These are phyloP conservation scores for Paragorgia papillata DNA, from an alignment of 92 coral and sea anemone genomes.

Conservation along the genomic window DNA sequence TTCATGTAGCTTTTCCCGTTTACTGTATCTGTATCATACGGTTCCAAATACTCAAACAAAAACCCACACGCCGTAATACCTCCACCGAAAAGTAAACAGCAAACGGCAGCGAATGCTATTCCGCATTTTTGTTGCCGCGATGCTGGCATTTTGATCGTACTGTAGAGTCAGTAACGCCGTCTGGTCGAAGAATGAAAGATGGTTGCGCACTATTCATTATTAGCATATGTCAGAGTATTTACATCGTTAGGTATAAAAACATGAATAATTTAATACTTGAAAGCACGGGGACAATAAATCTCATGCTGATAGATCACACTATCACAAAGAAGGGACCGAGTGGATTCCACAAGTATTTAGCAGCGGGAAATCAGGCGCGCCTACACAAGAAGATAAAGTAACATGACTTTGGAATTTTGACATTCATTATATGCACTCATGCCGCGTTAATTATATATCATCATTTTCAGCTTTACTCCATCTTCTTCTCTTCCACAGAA, in stretches of 20 bases:
- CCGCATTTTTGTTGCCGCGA: slow-evolving; percentile 22
- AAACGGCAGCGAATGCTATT: slow-evolving; percentile 20
- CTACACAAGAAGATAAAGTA: no score
- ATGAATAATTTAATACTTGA: slow-evolving; percentile 5
- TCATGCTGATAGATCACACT: no score
- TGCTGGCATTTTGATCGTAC: slow-evolving; percentile 10
- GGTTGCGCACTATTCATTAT: background rate
- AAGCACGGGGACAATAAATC: background rate
- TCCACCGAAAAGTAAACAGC: slow-evolving; percentile 28
- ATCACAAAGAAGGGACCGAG: no score
- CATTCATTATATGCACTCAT: no score
- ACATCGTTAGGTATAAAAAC: background rate
- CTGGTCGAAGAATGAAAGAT: background rate
- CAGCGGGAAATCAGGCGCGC: no score
- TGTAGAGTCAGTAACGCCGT: no score
- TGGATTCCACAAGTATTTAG: no score
- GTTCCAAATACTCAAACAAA: slow-evolving; percentile 13
- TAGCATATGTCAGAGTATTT: background rate
- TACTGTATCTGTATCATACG: slow-evolving; percentile 4
- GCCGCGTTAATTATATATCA: no score
- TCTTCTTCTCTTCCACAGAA: no score
- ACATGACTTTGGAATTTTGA: no score
- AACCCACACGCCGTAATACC: slow-evolving; percentile 21
- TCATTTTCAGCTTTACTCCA: no score
- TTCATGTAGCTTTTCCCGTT: slow-evolving; percentile 1